These are phyloP conservation scores for Ethmia dodecea DNA, from an alignment of 2,888 invertebrate species.

Conservation along the genomic window DNA sequence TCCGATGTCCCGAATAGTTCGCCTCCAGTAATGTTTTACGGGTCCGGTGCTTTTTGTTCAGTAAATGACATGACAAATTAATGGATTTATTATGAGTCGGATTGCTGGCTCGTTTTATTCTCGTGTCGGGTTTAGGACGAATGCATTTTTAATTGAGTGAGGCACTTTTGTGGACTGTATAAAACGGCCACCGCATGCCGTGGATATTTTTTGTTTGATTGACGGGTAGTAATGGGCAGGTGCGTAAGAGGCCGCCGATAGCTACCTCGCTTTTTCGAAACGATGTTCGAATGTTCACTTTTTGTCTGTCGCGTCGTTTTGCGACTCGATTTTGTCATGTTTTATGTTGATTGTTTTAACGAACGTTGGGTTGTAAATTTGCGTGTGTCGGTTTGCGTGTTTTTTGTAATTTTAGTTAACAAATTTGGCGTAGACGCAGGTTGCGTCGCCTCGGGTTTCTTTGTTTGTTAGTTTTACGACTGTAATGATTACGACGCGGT, in stretches of 20 bases:
- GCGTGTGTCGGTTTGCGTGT: slow-evolving; percentile 20
- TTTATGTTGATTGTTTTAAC: slow-evolving; percentile 47
- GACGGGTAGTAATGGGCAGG: slow-evolving; percentile 76
- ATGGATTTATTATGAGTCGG: slow-evolving; percentile 75
- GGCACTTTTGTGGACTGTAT: slow-evolving; percentile 75
- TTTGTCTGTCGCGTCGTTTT: slow-evolving; percentile 55
- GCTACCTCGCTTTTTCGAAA: slow-evolving; percentile 70
- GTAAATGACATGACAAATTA: slow-evolving; percentile 77
- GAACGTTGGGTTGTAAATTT: slow-evolving; percentile 41
- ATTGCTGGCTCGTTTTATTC: slow-evolving; percentile 63
- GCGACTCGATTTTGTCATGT: slow-evolving; percentile 44
- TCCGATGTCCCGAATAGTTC: slow-evolving; percentile 45
- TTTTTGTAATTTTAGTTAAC: slow-evolving; percentile 15
- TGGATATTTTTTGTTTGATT: slow-evolving; percentile 73
- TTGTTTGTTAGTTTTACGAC: too few relatives aligned
- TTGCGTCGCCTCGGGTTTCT: too few relatives aligned
- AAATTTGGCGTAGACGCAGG: background rate
- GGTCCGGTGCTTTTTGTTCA: slow-evolving; percentile 50
- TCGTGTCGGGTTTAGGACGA: slow-evolving; percentile 67
- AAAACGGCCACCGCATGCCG: slow-evolving; percentile 71
- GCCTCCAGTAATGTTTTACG: slow-evolving; percentile 44
- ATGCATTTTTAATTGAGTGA: slow-evolving; percentile 78
- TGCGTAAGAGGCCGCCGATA: slow-evolving; percentile 63
- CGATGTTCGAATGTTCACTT: slow-evolving; percentile 46
- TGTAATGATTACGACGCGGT: too few relatives aligned